These are phyloP conservation scores for Periophthalmodon schlosseri DNA, from an alignment of 2,113 vertebrate genomes.

Conservation along the genomic window DNA sequence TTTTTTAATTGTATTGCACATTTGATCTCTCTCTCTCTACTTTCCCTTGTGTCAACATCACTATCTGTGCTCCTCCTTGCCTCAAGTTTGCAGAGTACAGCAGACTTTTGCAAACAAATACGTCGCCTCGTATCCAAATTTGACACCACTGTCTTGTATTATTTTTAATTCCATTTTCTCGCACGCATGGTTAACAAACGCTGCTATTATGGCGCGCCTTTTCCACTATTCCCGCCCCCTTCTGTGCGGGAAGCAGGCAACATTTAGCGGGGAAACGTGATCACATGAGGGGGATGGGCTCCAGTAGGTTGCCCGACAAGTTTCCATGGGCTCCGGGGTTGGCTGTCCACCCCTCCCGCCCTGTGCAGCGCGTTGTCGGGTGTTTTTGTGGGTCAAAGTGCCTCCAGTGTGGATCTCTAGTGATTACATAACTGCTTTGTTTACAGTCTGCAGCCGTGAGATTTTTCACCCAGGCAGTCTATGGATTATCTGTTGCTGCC, in stretches of 20 bases:
- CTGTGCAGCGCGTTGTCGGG: constrained; percentile 13
- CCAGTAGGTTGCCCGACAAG: constrained; percentile 37
- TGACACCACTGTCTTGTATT: constrained; percentile 6
- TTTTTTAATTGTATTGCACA: not conserved
- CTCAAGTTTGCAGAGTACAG: constrained; percentile 49
- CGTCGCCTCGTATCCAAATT: constrained; percentile 17
- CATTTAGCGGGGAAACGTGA: constrained; percentile 68
- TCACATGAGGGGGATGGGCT: constrained; percentile 63
- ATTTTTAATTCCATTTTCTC: constrained; percentile 12
- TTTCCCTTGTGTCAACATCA: constrained; percentile 46
- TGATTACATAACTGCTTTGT: constrained; percentile 70
- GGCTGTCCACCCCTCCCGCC: constrained; percentile 15
- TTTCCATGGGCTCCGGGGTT: constrained; percentile 23
- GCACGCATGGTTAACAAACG: constrained; percentile 33
- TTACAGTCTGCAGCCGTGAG: constrained; percentile 67
- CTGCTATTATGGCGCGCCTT: constrained; percentile 59
- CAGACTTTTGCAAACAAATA: constrained; percentile 39
- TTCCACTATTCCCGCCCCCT: constrained; percentile 58
- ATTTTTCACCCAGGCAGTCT: constrained; percentile 37
- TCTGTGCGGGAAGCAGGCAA: constrained; percentile 66
- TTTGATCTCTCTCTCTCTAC: constrained; percentile 14
- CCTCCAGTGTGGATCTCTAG: constrained; percentile 34
- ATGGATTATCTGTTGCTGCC: constrained; percentile 36
- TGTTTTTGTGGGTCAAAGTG: constrained; percentile 44
- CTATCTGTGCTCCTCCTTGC: not conserved